phyloP scores from a whole-genome alignment of 2,797 vertebrate species.

The Percopsis omiscomaycus region DNA sequence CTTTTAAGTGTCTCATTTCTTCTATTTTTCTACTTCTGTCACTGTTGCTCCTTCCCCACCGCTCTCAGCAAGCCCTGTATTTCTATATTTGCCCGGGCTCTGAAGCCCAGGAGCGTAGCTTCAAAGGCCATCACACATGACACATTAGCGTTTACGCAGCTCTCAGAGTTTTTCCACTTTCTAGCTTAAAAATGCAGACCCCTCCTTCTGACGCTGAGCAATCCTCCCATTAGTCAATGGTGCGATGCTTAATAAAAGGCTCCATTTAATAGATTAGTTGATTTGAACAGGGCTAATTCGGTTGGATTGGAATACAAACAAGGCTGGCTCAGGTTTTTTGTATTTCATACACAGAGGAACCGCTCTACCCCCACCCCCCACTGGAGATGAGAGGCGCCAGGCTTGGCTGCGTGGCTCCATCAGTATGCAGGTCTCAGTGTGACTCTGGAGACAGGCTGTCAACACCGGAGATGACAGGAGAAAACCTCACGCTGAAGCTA shows the following conservation, averaged over 20 bases:
- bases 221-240: not conserved
- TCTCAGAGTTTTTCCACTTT: conserved; percentile 21
- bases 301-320: conserved; percentile 18
- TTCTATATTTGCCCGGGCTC: conserved; percentile 27
- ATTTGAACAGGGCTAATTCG: conserved; percentile 25
- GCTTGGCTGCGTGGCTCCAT: conserved; percentile 42
- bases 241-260: not conserved
- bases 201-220: not conserved
- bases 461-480: conserved; percentile 29
- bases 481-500: conserved; percentile 21
- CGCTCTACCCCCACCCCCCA: conserved; percentile 30
- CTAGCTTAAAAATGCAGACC: not conserved
- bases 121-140: conserved; percentile 35
- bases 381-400: conserved; percentile 21
- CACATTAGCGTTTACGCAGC: conserved; percentile 25
- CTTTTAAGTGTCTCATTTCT: conserved; percentile 1
- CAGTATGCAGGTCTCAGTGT: conserved; percentile 43
- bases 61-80: conserved; percentile 21
- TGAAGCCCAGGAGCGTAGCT: conserved; percentile 22
- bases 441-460: conserved; percentile 32
- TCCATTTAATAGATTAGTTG: conserved; percentile 17
- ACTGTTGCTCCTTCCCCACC: not conserved
- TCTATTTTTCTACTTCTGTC: conserved; percentile 12
- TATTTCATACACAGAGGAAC: conserved; percentile 22
- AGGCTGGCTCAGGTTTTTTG: conserved; percentile 16